These are phyloP conservation scores for Leptocoma aspasia DNA, from an alignment of 2,113 vertebrate genomes.

Conservation along the genomic window DNA sequence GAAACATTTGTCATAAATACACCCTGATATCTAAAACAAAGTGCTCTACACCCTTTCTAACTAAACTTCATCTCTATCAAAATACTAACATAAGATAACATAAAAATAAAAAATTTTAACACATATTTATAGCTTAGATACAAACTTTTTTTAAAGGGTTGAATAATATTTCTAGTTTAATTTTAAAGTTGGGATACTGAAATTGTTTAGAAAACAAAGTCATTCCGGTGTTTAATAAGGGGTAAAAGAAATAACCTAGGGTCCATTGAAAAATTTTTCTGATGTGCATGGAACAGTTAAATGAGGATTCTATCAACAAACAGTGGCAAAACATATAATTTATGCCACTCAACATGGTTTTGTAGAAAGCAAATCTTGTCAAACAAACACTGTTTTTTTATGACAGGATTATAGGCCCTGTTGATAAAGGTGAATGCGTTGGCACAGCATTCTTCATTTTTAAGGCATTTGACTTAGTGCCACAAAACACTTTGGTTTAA, in stretches of 20 bases:
- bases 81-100: neutral
- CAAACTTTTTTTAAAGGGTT: neutral
- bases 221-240: neutral
- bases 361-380: neutral
- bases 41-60: neutral
- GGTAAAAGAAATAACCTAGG: neutral
- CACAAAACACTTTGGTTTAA: neutral
- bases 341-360: neutral
- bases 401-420: neutral
- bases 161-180: neutral
- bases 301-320: conserved; percentile 9
- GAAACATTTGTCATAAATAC: neutral
- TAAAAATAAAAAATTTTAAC: neutral
- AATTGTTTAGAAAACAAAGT: neutral
- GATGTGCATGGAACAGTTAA: neutral
- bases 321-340: neutral
- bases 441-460: neutral
- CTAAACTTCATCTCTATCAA: neutral
- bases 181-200: neutral
- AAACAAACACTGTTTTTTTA: neutral
- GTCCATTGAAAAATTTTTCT: neutral
- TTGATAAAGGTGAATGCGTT: neutral
- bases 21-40: neutral
- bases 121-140: neutral
- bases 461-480: neutral